phyloP scores from a whole-genome alignment of 1,140 invertebrate genomes.

The Drosophila fuyamai region DNA sequence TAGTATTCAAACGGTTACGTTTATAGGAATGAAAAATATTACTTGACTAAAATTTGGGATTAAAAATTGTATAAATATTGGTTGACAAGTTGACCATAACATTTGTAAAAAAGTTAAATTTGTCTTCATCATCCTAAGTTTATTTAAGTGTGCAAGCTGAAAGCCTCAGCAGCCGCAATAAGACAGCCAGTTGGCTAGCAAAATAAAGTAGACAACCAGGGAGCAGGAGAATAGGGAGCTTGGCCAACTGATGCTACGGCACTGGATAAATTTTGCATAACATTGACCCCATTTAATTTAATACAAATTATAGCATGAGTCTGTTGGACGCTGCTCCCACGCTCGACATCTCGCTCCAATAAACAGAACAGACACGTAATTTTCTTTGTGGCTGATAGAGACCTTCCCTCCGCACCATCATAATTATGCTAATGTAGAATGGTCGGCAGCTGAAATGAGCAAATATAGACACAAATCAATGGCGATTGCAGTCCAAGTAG shows the following conservation, averaged over 20 bases:
- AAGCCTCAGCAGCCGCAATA: slow-evolving; percentile 22
- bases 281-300: slow-evolving; percentile 68
- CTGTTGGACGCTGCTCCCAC: slow-evolving; percentile 20
- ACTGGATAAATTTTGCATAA: slow-evolving; percentile 61
- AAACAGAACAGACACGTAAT: slow-evolving; percentile 46
- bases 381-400: slow-evolving; percentile 51
- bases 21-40: too few relatives aligned
- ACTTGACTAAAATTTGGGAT: too few relatives aligned
- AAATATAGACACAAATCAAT: slow-evolving; percentile 65
- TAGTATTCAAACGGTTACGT: too few relatives aligned
- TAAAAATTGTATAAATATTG: too few relatives aligned
- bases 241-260: too few relatives aligned
- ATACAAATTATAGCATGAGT: slow-evolving; percentile 60
- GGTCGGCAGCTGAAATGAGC: slow-evolving; percentile 38
- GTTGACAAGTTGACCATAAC: too few relatives aligned
- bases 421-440: slow-evolving; percentile 74
- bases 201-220: neutral
- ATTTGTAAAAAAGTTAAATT: too few relatives aligned
- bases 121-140: neutral
- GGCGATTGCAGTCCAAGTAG: slow-evolving; percentile 25
- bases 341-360: slow-evolving; percentile 28
- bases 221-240: neutral
- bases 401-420: slow-evolving; percentile 15
- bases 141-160: neutral
- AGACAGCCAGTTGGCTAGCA: slow-evolving; percentile 11